phyloP scores from a whole-genome alignment of 2,113 vertebrate species.

The Eonycteris spelaea region DNA sequence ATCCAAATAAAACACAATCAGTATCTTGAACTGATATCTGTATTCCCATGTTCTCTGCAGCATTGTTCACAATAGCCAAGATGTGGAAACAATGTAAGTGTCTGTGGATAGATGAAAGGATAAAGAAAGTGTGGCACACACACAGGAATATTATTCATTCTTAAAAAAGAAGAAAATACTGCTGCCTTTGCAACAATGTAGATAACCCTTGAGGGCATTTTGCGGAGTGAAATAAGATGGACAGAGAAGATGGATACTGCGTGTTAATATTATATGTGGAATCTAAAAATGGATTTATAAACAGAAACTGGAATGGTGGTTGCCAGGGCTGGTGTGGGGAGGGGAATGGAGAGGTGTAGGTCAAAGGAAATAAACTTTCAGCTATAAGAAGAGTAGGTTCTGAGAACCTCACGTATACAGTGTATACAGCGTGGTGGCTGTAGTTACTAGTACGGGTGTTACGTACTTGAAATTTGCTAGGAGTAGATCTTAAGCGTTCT shows the following conservation, averaged over 20 bases:
- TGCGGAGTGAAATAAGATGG: neutral
- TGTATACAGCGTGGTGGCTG: neutral
- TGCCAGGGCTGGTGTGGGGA: no score
- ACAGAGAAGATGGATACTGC: neutral
- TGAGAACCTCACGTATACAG: neutral
- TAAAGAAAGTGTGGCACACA: neutral
- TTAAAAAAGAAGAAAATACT: neutral
- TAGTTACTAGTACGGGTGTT: neutral
- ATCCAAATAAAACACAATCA: neutral
- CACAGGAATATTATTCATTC: neutral
- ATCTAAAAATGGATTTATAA: neutral
- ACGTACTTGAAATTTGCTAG: neutral
- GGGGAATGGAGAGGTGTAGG: no score
- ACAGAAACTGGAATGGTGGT: no score
- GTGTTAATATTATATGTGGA: neutral
- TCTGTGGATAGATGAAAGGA: neutral
- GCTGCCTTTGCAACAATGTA: neutral
- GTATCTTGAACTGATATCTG: neutral
- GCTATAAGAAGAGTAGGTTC: no score
- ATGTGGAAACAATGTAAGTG: neutral
- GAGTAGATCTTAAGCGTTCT: neutral
- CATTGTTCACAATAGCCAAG: neutral
- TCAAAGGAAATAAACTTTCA: no score
- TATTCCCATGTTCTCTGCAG: neutral
- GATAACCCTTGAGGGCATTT: no score